A percentile compares a stretch with the other conserved stretches of the same genome.
phyloP scores from a whole-genome alignment of 2,113 vertebrate genomes.

The Octodon degus region DNA sequence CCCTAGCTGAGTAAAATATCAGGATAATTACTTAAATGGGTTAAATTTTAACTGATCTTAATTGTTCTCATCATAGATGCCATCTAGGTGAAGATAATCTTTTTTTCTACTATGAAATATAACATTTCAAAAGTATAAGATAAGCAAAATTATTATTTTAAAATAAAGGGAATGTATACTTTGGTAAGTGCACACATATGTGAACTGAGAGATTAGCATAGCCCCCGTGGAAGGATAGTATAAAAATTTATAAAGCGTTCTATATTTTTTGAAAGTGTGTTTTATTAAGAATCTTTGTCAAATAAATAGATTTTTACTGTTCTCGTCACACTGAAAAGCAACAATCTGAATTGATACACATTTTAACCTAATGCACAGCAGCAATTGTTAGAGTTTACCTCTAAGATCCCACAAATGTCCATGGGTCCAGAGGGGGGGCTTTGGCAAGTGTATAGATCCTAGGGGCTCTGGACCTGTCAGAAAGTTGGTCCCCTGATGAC shows the following conservation, averaged over 20 bases:
- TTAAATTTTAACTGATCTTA: conserved; percentile 21
- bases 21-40: not conserved
- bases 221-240: not conserved
- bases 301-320: not conserved
- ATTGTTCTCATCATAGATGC: conserved; percentile 16
- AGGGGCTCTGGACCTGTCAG: not conserved
- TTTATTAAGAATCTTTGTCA: not conserved
- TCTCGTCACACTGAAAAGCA: not conserved
- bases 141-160: not conserved
- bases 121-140: not conserved
- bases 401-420: not conserved
- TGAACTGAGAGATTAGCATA: not conserved
- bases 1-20: conserved; percentile 17
- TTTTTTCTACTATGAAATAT: not conserved
- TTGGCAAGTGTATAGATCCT: not conserved
- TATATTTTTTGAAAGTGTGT: not conserved
- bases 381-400: not conserved
- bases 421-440: not conserved
- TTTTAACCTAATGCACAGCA: not conserved
- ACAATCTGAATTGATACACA: not conserved
- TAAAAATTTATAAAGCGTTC: not conserved
- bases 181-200: not conserved
- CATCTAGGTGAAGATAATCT: not conserved
- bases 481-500: not conserved
- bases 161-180: not conserved